These are phyloP conservation scores for Lycia hirtaria DNA, from an alignment of 2,888 invertebrate species.

Conservation along the genomic window DNA sequence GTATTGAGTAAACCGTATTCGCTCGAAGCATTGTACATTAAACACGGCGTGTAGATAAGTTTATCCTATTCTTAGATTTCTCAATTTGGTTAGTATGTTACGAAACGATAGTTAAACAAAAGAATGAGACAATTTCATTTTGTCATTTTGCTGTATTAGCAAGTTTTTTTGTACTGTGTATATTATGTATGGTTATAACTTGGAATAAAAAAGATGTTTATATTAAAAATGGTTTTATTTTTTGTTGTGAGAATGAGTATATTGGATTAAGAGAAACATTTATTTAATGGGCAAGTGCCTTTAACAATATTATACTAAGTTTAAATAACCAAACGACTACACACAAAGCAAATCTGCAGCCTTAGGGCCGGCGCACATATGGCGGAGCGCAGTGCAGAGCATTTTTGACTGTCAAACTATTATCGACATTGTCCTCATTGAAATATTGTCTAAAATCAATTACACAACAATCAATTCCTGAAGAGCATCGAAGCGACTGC, in stretches of 20 bases:
- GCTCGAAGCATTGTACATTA: conserved; percentile 85
- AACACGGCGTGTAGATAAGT: conserved; percentile 84
- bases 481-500: too few relatives aligned
- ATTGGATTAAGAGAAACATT: not conserved
- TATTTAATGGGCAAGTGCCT: too few relatives aligned
- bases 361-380: too few relatives aligned
- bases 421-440: too few relatives aligned
- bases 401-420: too few relatives aligned
- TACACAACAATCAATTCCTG: too few relatives aligned
- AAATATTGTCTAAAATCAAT: too few relatives aligned
- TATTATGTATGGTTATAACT: conserved; percentile 92
- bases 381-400: too few relatives aligned
- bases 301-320: too few relatives aligned
- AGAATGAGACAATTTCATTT: conserved; percentile 82
- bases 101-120: conserved; percentile 71
- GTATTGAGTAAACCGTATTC: conserved; percentile 81
- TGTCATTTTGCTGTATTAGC: conserved; percentile 85
- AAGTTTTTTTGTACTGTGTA: conserved; percentile 93
- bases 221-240: conserved; percentile 65
- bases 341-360: too few relatives aligned
- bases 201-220: conserved; percentile 86
- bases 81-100: conserved; percentile 82
- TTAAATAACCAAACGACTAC: too few relatives aligned
- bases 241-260: conserved; percentile 1
- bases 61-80: conserved; percentile 83